These are phyloP conservation scores for Drosophila ogumai DNA, from an alignment of 1,140 invertebrate genomes.

Conservation along the genomic window DNA sequence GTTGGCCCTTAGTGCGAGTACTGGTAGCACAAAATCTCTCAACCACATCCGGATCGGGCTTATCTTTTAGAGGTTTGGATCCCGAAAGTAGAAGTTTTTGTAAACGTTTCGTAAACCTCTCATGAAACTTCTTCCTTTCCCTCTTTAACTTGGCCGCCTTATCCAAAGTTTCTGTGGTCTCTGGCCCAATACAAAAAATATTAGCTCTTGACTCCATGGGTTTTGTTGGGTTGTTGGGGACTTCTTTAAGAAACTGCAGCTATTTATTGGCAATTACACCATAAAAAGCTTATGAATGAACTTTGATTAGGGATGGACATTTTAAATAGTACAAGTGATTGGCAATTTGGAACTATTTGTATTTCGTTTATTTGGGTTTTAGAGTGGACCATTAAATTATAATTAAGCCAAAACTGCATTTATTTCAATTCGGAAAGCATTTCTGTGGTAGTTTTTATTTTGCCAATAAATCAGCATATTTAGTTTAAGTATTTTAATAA, in stretches of 20 bases:
- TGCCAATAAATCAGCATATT: too few species aligned
- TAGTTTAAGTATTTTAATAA: too few species aligned
- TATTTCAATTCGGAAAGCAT: too few species aligned
- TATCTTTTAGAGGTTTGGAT: not conserved
- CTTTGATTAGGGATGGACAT: not conserved
- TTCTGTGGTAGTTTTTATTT: too few species aligned
- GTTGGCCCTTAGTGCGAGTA: not conserved
- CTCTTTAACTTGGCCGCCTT: not conserved
- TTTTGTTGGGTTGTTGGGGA: not conserved
- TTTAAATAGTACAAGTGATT: not conserved
- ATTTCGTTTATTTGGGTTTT: too few species aligned
- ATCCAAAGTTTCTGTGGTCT: not conserved
- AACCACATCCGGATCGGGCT: not conserved
- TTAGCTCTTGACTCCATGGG: not conserved
- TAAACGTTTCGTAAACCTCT: not conserved
- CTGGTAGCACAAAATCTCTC: conserved; percentile 1
- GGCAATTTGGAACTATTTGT: too few species aligned
- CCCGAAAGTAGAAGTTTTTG: not conserved
- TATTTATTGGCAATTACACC: not conserved
- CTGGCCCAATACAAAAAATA: not conserved
- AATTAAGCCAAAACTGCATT: too few species aligned
- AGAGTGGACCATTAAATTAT: too few species aligned
- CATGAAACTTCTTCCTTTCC: not conserved
- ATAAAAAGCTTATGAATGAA: not conserved
- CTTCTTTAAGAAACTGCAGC: not conserved